Percentiles rank a stretch among this genome's conserved stretches.
These are phyloP conservation scores for Orientallactaga bullata DNA, from an alignment of 2,113 vertebrate genomes.

Conservation along the genomic window DNA sequence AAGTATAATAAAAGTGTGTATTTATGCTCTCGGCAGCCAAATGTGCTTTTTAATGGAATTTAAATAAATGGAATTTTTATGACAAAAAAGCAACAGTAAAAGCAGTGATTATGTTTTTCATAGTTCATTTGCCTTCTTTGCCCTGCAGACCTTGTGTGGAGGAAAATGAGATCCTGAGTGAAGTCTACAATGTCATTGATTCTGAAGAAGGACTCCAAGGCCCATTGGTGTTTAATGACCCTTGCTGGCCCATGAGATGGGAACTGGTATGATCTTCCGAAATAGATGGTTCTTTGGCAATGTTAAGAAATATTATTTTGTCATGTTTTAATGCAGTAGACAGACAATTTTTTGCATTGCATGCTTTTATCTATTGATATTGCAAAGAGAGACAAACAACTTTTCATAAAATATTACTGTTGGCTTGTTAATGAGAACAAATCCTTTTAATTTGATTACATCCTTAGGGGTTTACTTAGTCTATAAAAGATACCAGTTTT, in stretches of 20 bases:
- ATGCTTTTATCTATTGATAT: constrained; percentile 84
- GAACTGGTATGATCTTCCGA: constrained; percentile 90
- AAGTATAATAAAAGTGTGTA: constrained; percentile 85
- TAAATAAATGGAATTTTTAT: constrained; percentile 89
- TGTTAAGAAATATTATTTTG: constrained; percentile 85
- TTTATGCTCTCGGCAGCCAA: constrained; percentile 87
- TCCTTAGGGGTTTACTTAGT: constrained; percentile 70
- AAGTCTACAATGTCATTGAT: constrained; percentile 87
- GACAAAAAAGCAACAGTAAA: constrained; percentile 87
- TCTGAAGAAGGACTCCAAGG: constrained; percentile 89
- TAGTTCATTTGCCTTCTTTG: constrained; percentile 91
- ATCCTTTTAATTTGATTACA: constrained; percentile 76
- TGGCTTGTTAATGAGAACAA: constrained; percentile 72
- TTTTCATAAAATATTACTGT: constrained; percentile 73
- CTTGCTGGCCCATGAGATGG: constrained; percentile 90
- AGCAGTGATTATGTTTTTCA: constrained; percentile 90
- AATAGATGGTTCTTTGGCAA: constrained; percentile 85
- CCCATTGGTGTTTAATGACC: constrained; percentile 93
- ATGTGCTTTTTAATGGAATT: constrained; percentile 89
- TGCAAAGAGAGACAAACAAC: constrained; percentile 67
- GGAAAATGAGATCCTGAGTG: constrained; percentile 88
- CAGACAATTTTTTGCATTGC: constrained; percentile 81
- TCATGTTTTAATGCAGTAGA: constrained; percentile 81
- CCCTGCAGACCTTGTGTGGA: constrained; percentile 89
- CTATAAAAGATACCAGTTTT: constrained; percentile 45